Conservation (phyloP, 2,797 vertebrate genomes). For the Parauchenoglanis ngamensis region DNA sequence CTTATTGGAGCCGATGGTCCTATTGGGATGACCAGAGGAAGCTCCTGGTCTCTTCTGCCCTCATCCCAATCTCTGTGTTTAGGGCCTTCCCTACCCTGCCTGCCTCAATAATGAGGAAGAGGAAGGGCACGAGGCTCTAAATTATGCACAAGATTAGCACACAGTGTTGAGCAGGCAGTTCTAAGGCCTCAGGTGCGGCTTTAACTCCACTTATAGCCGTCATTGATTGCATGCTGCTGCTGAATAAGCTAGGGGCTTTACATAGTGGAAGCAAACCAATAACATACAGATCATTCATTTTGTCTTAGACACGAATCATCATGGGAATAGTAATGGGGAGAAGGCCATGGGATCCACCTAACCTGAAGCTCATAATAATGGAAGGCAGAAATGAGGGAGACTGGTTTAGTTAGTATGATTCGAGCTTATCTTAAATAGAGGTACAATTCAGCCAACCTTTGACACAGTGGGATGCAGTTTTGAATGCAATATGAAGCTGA, state of each 20-base stretch:
- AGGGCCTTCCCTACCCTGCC: conserved; percentile 57
- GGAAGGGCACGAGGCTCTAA: conserved; percentile 59
- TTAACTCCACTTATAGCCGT: conserved; percentile 73
- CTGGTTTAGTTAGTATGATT: conserved; percentile 40
- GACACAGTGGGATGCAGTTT: conserved; percentile 30
- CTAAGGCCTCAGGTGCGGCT: conserved; percentile 73
- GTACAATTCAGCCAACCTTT: conserved; percentile 40
- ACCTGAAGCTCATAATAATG: conserved; percentile 37
- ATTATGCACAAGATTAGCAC: conserved; percentile 69
- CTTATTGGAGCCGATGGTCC: conserved; percentile 12
- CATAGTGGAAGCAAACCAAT: conserved; percentile 71
- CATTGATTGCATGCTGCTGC: conserved; percentile 83
- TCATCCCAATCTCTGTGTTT: conserved; percentile 59
- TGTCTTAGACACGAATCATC: conserved; percentile 54
- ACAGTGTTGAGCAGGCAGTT: conserved; percentile 71
- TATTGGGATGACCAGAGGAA: conserved; percentile 23
- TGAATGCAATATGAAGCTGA: conserved; percentile 40
- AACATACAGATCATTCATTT: conserved; percentile 75
- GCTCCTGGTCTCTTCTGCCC: conserved; percentile 45
- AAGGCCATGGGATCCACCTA: conserved; percentile 30
- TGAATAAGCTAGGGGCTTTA: conserved; percentile 80
- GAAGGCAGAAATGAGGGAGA: conserved; percentile 18
- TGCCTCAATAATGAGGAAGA: conserved; percentile 60
- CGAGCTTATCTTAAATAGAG: conserved; percentile 43
- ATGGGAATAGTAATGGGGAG: conserved; percentile 46